Conservation (phyloP, 2,797 vertebrate species). For the Cirrhinus molitorella region DNA sequence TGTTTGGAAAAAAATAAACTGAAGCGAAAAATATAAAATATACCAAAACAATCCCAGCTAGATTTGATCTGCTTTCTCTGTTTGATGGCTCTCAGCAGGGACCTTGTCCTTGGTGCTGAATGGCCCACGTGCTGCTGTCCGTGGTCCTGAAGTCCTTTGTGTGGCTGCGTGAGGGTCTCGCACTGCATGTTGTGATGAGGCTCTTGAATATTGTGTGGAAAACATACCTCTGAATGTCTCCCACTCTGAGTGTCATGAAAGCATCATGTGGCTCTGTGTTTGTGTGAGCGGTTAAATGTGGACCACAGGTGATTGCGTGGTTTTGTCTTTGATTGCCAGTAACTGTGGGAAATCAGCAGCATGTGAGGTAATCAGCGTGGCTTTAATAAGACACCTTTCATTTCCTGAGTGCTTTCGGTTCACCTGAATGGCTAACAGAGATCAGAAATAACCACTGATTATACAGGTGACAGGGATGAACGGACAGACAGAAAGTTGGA, state of each 20-base stretch:
- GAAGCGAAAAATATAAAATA: not conserved
- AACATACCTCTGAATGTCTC: constrained; percentile 1
- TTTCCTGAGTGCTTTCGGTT: constrained; percentile 34
- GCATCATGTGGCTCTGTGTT: constrained; percentile 18
- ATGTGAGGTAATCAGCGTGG: constrained; percentile 56
- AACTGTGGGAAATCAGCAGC: constrained; percentile 61
- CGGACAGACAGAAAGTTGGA: not conserved
- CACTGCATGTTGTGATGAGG: not conserved
- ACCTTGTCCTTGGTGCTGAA: constrained; percentile 40
- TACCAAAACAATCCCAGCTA: not conserved
- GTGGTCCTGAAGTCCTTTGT: constrained; percentile 1
- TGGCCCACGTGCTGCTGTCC: not conserved
- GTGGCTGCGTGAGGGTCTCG: not conserved
- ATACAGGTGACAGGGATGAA: not conserved
- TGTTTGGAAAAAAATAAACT: not conserved
- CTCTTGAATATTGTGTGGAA: constrained; percentile 12
- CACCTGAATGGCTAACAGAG: not conserved
- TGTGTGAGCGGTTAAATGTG: constrained; percentile 17
- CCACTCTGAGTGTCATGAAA: not conserved
- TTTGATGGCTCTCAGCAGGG: not conserved
- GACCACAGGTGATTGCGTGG: constrained; percentile 46
- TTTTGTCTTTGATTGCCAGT: constrained; percentile 54
- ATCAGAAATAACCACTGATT: constrained; percentile 7
- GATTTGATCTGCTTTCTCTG: not conserved
- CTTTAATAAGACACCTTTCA: constrained; percentile 55